phyloP scores from a whole-genome alignment of 2,888 invertebrate species.

The Dioctria linearis region DNA sequence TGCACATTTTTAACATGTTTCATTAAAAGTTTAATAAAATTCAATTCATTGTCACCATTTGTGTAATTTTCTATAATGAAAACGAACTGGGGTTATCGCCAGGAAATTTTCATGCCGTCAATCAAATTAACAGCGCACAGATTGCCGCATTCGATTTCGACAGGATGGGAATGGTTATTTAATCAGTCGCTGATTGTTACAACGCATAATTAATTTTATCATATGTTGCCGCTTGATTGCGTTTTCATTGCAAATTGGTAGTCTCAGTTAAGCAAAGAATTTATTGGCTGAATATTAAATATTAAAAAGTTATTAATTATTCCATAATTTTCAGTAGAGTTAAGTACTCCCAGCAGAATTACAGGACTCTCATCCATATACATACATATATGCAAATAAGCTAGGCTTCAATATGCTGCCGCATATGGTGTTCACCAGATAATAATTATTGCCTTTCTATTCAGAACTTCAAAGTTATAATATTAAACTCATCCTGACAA shows the following conservation, averaged over 20 bases:
- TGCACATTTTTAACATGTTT: neutral
- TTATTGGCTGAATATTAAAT: conserved; percentile 39
- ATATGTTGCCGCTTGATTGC: conserved; percentile 11
- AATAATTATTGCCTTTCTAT: conserved; percentile 8
- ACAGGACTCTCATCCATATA: neutral
- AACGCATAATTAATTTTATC: conserved; percentile 41
- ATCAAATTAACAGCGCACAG: conserved; percentile 38
- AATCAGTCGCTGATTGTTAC: conserved; percentile 39
- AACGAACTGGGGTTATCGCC: neutral
- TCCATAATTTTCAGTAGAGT: conserved; percentile 7
- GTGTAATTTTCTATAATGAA: neutral
- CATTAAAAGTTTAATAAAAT: conserved; percentile 37
- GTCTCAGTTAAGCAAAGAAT: neutral
- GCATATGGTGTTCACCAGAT: conserved; percentile 2
- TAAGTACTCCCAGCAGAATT: neutral
- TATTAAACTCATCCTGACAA: neutral
- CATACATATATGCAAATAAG: no score
- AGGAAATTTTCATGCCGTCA: conserved; percentile 37
- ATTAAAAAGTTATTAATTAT: conserved; percentile 42
- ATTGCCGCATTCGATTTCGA: conserved; percentile 17
- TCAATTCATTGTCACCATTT: conserved; percentile 32
- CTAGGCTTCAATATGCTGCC: neutral
- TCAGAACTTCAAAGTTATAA: no score
- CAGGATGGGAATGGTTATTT: conserved; percentile 11
- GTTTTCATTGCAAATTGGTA: neutral